Base-by-base conservation (phyloP, 1,140 invertebrate species). In the Drosophila baimaii region DNA sequence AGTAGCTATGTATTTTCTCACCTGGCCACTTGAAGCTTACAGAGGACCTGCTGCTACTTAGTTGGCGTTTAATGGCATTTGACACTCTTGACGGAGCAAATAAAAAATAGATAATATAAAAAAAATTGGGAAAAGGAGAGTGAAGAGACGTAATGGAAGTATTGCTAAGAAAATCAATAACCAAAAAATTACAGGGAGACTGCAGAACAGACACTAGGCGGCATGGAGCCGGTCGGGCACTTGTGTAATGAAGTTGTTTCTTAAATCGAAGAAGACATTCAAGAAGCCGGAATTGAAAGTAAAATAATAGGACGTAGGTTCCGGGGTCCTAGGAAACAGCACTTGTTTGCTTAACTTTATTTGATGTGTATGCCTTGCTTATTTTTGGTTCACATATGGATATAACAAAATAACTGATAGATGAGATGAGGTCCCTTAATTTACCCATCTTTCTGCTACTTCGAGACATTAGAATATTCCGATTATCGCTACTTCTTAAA, bases 11-110 rank as follows among this genome's bases (percentile, higher is more conserved):
- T 37, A 57, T 55, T 68, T 65, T 77, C 59, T 72, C 66, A 88
- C 70, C 79, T 76, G 56, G 64, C 81, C 81, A 85, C 81, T 84
- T 84, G 68, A 56, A 41, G 51, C 63, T 59, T 54, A 52, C 25
- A 69, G 31, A 35, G 31, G 63, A 29, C 65, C 31, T 59, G 35
- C 64, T 52, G 73, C 78, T 75, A 66, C 31, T 82, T 86, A 86
- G 82, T 82, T 88, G 68, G 69, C 83, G 82, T 88, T 83, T 86
- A 88, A 88, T 86, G 83, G 68, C 83, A 88, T 80, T 86, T 86
- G 79, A 88, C 83, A 77, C 83, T 79, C 63, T 76, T 55, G 27
- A 35, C 75, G 65, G 44, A 66, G 55, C 51, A 79, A 85, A 81
- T 72, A 62, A 44, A 61, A 63, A 41, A 58, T n/a, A 47, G 41